Evolutionary conservation across 2,888 invertebrate genomes (phyloP).

Genomic region (Dusona sp.): DNA sequence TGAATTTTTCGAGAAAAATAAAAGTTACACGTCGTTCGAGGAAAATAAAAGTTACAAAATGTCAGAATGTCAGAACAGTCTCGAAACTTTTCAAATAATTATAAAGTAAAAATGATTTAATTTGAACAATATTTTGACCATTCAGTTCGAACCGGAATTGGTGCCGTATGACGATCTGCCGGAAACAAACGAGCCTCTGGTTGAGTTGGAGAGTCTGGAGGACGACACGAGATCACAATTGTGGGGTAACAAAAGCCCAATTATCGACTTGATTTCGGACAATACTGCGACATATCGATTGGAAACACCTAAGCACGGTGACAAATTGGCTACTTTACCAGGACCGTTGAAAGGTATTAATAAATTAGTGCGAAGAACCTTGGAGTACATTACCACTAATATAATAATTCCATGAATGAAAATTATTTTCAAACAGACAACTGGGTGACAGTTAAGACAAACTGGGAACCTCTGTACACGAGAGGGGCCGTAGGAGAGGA

Average conservation of each 20-base stretch:
- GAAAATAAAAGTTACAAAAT: no score
- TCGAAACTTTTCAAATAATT: neutral
- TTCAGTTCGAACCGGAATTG: conserved; percentile 81
- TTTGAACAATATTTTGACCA: neutral
- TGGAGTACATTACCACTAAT: no score
- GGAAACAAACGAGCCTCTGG: conserved; percentile 81
- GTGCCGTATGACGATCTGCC: conserved; percentile 83
- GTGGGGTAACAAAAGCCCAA: conserved; percentile 79
- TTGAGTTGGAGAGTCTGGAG: conserved; percentile 80
- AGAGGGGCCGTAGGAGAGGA: conserved; percentile 83
- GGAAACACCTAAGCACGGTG: conserved; percentile 76
- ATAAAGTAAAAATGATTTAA: neutral
- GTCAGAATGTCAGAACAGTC: no score
- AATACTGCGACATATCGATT: conserved; percentile 74
- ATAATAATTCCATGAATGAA: neutral
- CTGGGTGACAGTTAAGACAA: conserved; percentile 82
- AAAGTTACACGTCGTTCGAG: no score
- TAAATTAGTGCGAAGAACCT: neutral
- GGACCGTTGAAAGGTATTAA: conserved; percentile 79
- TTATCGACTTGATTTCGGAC: conserved; percentile 76
- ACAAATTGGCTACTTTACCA: conserved; percentile 74
- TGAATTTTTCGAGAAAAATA: no score
- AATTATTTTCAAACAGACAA: conserved; percentile 75
- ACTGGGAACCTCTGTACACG: conserved; percentile 83
- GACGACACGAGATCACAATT: conserved; percentile 78